Evolutionary conservation across 2,797 vertebrate species (phyloP).

Genomic region (Peromyscus nudipes): DNA sequence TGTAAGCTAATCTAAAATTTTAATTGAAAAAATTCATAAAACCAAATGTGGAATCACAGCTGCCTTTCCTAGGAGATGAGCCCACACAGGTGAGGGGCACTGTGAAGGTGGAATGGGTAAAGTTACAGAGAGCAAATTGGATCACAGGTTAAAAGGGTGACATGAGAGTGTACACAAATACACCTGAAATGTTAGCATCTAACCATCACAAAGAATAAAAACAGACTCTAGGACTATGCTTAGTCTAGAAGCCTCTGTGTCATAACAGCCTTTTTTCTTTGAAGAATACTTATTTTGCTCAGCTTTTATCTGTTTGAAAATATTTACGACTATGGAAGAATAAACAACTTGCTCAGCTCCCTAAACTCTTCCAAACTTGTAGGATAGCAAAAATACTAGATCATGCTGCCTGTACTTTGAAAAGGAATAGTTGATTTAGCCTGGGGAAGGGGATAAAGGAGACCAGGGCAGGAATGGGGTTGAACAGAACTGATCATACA

Average conservation of each 20-base stretch:
- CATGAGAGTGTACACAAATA: not conserved
- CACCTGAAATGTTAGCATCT: not conserved
- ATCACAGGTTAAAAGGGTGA: not conserved
- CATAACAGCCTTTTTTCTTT: not conserved
- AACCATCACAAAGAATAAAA: not conserved
- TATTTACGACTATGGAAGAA: conserved; percentile 12
- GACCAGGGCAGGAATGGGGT: conserved; percentile 45
- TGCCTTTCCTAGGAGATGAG: not conserved
- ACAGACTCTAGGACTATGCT: not conserved
- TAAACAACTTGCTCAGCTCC: not conserved
- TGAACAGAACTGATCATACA: conserved; percentile 14
- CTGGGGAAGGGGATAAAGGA: not conserved
- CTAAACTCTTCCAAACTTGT: not conserved
- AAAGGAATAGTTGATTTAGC: conserved; percentile 11
- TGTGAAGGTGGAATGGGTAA: not conserved
- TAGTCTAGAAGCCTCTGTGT: not conserved
- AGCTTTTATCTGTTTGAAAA: conserved; percentile 14
- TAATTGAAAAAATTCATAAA: not conserved
- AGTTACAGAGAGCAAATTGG: not conserved
- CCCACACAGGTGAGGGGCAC: not conserved
- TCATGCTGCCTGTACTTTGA: not conserved
- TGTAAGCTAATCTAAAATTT: not conserved
- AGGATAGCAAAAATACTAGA: not conserved
- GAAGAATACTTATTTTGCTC: not conserved
- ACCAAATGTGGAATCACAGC: conserved; percentile 29